These are phyloP conservation scores for Dascillus cervinus DNA, from an alignment of 2,888 invertebrate genomes.

Conservation along the genomic window DNA sequence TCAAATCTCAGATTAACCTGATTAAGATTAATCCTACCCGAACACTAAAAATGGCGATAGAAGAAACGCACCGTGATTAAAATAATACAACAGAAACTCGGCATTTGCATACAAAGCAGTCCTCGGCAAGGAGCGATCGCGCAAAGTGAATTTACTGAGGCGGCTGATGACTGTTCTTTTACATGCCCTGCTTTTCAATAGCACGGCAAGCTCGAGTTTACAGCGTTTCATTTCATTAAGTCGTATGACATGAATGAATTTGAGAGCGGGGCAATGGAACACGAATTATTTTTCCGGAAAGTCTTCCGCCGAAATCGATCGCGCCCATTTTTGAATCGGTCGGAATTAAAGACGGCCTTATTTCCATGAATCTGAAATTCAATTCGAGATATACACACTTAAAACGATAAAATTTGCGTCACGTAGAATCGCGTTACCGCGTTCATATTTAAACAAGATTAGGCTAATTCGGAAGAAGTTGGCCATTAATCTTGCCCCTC, in stretches of 20 bases:
- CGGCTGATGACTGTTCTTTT: conserved; percentile 32
- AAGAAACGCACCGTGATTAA: conserved; percentile 31
- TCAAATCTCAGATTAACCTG: too few relatives aligned
- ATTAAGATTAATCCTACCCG: too few relatives aligned
- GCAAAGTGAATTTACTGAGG: conserved; percentile 35
- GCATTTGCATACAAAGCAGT: conserved; percentile 36
- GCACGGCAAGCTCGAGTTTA: conserved; percentile 17
- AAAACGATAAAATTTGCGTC: conserved; percentile 28
- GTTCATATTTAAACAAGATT: conserved; percentile 29
- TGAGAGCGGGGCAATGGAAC: too few relatives aligned
- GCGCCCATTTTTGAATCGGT: too few relatives aligned
- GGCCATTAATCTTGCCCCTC: conserved; percentile 22
- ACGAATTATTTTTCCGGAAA: too few relatives aligned
- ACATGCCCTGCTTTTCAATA: conserved; percentile 31
- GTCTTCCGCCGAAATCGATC: too few relatives aligned
- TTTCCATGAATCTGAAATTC: conserved; percentile 29
- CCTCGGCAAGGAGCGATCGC: conserved; percentile 31
- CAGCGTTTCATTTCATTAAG: conserved; percentile 18
- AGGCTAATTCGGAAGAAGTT: conserved; percentile 26
- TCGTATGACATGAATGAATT: too few relatives aligned
- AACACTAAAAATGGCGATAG: too few relatives aligned
- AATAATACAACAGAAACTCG: conserved; percentile 36
- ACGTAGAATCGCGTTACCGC: conserved; percentile 26
- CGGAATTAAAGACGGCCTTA: too few relatives aligned
- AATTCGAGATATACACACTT: conserved; percentile 28